These are phyloP conservation scores for Trichomalopsis sarcophagae DNA, from an alignment of 1,140 invertebrate genomes.

Conservation along the genomic window DNA sequence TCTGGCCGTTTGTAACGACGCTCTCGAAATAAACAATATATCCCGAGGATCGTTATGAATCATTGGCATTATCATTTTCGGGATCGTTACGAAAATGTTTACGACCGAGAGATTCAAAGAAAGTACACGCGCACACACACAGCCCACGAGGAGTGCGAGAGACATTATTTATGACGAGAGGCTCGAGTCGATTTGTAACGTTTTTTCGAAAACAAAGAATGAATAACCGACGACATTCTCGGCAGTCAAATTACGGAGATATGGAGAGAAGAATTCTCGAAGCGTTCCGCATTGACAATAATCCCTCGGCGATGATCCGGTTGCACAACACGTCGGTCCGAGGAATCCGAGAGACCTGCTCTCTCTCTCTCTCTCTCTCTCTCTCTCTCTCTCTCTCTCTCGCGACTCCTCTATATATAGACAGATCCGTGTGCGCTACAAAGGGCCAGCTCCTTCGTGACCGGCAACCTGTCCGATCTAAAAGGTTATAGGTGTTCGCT, in stretches of 20 bases:
- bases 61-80: not conserved
- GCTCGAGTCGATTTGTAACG: not conserved
- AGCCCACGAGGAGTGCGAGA: not conserved
- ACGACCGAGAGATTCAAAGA: not conserved
- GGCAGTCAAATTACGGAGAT: not conserved
- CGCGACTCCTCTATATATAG: not conserved
- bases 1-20: not conserved
- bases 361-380: not conserved
- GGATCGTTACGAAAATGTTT: not conserved
- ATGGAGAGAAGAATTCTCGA: not conserved
- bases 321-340: slow-evolving; percentile 51
- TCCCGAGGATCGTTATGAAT: not conserved
- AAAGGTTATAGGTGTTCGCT: slow-evolving; percentile 63
- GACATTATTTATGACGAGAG: not conserved
- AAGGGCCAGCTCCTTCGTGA: slow-evolving; percentile 60
- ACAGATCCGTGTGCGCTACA: not conserved
- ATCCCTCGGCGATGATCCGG: slow-evolving; percentile 1
- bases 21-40: not conserved
- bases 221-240: not conserved
- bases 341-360: slow-evolving; percentile 56
- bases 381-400: not conserved
- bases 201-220: not conserved
- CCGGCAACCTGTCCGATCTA: slow-evolving; percentile 69
- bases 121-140: not conserved
- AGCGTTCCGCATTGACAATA: not conserved